A percentile compares a stretch with the other conserved stretches of the same genome.
These are phyloP conservation scores for Arnoldichthys spilopterus DNA, from an alignment of 2,797 vertebrate genomes.

Conservation along the genomic window DNA sequence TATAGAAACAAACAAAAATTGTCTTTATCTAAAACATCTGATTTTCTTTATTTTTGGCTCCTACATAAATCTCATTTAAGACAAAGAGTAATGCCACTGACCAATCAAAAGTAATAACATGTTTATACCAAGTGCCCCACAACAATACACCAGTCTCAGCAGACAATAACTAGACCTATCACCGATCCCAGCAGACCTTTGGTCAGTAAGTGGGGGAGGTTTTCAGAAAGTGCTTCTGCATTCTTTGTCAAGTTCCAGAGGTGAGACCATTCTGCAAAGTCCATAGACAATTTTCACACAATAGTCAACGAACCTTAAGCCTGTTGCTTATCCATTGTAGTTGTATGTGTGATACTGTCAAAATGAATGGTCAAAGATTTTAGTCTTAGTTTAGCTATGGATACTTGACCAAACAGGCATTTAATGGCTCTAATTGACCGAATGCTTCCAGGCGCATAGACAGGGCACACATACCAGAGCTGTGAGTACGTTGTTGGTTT, in stretches of 20 bases:
- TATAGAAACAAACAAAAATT: background rate
- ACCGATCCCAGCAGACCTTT: background rate
- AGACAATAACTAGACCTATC: slow-evolving; percentile 26
- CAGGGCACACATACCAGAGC: background rate
- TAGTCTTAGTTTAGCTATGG: background rate
- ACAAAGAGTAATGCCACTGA: background rate
- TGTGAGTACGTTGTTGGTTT: background rate
- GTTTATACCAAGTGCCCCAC: slow-evolving; percentile 22
- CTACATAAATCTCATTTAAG: background rate
- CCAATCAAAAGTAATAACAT: slow-evolving; percentile 1
- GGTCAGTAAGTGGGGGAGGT: background rate
- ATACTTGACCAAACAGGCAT: background rate
- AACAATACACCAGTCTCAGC: slow-evolving; percentile 7
- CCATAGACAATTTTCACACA: background rate
- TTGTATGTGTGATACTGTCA: background rate
- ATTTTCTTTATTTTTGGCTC: background rate
- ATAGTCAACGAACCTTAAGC: background rate
- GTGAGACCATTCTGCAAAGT: background rate
- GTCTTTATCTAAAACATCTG: background rate
- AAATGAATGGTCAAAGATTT: background rate
- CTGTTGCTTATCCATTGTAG: background rate
- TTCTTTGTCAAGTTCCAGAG: background rate
- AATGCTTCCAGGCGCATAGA: background rate
- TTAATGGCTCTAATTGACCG: background rate
- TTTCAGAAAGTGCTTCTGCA: slow-evolving; percentile 7